Base-by-base conservation (phyloP, 37 sponge, comb jelly and placozoan species). In the Corticium candelabrum region DNA sequence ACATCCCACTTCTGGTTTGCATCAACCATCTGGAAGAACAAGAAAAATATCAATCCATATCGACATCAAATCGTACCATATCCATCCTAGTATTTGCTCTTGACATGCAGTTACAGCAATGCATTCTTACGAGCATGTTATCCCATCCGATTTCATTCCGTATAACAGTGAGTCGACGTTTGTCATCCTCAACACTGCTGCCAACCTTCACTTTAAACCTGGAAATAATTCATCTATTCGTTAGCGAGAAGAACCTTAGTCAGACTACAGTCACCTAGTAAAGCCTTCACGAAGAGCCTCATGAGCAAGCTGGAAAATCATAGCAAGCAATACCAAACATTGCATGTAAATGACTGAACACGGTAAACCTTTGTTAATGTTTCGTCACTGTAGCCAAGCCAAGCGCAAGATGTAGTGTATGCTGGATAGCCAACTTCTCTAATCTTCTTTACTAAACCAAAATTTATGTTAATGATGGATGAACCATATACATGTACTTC, bases 131-230 rank as follows among this genome's bases (percentile, higher is more conserved):
- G 3, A 94, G 82, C 0, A 74, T 79, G 34, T 67, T 41, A 37
- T 94, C 83, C 69, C 77, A 84, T 33, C 95, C 95, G 11, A 94
- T 84, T 37, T 82, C 78, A 34, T 75, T 76, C 29, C 95, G 79
- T 3, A 94, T 90, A 41, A 90, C 77, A 27, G 34, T 77, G 32
- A 84, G 79, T 21, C 95, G 76, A 1, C 83, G 73, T 0, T 40
- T 70, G 72, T 94, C 91, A 69, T 88, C 85, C 69, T 80, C 84
- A 3, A 82, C 37, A 72, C 85, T 86, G 3, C 70, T 78, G 0
- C 91, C 91, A 1, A 94, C 91, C 83, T 94, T 94, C 84, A 94
- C 86, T 69, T 94, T 94, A 75, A 94, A 94, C 27, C n/a, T n/a
- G n/a, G n/a, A n/a, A n/a, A n/a, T n/a, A n/a, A n/a, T n/a, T n/a